Conservation (phyloP, 1,140 invertebrate genomes). For the Cotesia typhae region DNA sequence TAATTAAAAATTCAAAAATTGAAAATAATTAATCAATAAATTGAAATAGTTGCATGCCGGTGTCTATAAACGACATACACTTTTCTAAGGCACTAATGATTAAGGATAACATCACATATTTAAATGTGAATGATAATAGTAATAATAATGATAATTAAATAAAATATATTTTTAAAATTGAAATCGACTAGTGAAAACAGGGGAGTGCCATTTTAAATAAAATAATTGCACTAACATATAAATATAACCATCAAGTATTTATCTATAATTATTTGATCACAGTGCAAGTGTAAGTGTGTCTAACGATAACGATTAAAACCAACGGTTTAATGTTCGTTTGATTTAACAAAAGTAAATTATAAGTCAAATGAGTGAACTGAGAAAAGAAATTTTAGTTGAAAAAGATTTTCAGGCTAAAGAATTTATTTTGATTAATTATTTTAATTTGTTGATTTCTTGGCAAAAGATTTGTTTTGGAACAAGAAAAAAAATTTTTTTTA, state of each 20-base stretch:
- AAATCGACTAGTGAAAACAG: background rate
- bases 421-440: no score
- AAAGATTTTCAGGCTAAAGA: no score
- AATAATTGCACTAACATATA: background rate
- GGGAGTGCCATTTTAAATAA: no score
- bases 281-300: no score
- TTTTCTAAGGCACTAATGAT: slow-evolving; percentile 37
- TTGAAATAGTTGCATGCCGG: slow-evolving; percentile 44
- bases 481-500: no score
- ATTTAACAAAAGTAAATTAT: no score
- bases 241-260: slow-evolving; percentile 9
- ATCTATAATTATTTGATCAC: background rate
- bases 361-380: no score
- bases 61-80: slow-evolving; percentile 43
- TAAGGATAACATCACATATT: slow-evolving; percentile 42
- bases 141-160: slow-evolving; percentile 15
- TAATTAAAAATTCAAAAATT: background rate
- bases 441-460: no score
- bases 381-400: no score
- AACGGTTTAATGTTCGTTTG: no score
- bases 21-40: slow-evolving; percentile 33
- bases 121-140: slow-evolving; percentile 24
- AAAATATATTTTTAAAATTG: background rate
- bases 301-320: no score
- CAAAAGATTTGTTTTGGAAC: no score